Conservation (phyloP, 2,797 vertebrate genomes). For the Sebastes trivittatus region DNA sequence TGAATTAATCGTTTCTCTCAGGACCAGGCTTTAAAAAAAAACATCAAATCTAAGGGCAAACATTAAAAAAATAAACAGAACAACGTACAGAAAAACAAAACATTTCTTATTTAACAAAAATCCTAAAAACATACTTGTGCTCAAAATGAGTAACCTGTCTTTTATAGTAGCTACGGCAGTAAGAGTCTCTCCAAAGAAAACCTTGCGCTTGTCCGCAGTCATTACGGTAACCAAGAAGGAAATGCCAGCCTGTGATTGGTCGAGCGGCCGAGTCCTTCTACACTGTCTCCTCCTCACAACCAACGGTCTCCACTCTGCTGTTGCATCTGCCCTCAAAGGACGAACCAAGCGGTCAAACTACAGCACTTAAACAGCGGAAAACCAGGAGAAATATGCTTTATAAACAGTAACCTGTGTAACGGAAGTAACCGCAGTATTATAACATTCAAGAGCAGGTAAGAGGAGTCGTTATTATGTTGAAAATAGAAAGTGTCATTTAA, state of each 20-base stretch:
- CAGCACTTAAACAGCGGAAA: neutral
- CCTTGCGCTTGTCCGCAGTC: neutral
- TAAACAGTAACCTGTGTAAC: neutral
- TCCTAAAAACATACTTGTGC: neutral
- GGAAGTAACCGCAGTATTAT: neutral
- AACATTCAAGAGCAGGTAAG: constrained; percentile 49
- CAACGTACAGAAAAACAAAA: neutral
- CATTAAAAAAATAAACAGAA: neutral
- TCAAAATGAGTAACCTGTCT: neutral
- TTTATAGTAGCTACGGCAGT: constrained; percentile 18
- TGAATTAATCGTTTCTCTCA: neutral
- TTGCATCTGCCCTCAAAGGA: neutral
- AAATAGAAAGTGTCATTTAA: neutral
- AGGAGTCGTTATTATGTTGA: too few relatives aligned
- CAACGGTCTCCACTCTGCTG: neutral
- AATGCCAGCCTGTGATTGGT: constrained; percentile 67
- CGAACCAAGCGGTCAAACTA: neutral
- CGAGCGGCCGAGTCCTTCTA: neutral
- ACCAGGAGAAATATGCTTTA: constrained; percentile 9
- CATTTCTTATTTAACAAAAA: neutral
- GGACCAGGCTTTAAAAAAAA: neutral
- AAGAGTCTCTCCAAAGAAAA: rapidly evolving
- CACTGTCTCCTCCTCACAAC: neutral
- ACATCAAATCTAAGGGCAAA: neutral
- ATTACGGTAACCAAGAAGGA: constrained; percentile 61